Percentiles rank a stretch among this genome's conserved stretches.
Evolutionary conservation across 2,888 invertebrate genomes (phyloP).

Genomic region (Melanotus villosus): DNA sequence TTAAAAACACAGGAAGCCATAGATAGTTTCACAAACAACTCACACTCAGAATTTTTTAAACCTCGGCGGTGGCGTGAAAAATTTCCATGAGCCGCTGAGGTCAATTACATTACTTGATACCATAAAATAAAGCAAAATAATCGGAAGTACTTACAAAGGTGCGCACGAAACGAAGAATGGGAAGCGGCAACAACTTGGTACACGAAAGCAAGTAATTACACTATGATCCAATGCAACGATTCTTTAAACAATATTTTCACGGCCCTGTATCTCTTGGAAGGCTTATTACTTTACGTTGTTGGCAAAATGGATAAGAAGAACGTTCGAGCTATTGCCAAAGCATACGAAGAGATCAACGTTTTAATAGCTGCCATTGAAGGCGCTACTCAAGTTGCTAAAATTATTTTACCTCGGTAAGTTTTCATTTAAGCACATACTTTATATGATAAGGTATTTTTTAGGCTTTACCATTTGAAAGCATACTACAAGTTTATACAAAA

Average conservation of each 20-base stretch:
- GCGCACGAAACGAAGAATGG: slow-evolving; percentile 72
- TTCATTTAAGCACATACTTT: slow-evolving; percentile 6
- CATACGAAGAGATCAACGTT: slow-evolving; percentile 58
- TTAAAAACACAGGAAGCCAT: too few relatives aligned
- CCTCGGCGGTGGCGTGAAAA: too few relatives aligned
- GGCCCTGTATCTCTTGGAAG: slow-evolving; percentile 71
- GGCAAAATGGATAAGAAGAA: slow-evolving; percentile 61
- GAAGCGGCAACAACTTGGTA: slow-evolving; percentile 73
- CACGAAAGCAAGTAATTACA: slow-evolving; percentile 66
- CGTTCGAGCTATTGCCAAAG: slow-evolving; percentile 53
- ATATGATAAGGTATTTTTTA: too few relatives aligned
- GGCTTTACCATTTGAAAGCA: slow-evolving; percentile 70
- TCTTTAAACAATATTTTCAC: slow-evolving; percentile 67
- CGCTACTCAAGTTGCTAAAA: slow-evolving; percentile 56
- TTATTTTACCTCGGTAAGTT: slow-evolving; percentile 65
- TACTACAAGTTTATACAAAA: slow-evolving; percentile 70
- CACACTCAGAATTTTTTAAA: too few relatives aligned
- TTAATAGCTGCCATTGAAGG: slow-evolving; percentile 59
- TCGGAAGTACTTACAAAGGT: slow-evolving; percentile 64
- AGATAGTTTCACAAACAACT: too few relatives aligned
- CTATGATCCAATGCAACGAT: slow-evolving; percentile 59
- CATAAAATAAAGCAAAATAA: background rate
- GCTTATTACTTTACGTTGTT: slow-evolving; percentile 71
- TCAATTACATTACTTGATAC: too few relatives aligned
- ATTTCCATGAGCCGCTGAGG: too few relatives aligned